phyloP scores from a whole-genome alignment of 1,140 invertebrate species.

The Hestina assimilis region DNA sequence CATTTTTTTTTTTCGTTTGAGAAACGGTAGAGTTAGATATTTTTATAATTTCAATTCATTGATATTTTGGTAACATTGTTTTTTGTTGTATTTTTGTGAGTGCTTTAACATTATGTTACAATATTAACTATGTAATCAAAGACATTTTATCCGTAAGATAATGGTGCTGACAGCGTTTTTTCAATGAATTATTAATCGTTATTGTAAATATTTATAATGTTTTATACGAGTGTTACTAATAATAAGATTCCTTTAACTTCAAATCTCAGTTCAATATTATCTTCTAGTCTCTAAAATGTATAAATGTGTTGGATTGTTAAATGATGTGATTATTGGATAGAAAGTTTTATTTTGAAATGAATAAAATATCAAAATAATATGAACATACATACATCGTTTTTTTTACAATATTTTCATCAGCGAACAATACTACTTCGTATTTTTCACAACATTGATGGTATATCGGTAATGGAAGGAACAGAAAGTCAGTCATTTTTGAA shows the following conservation, averaged over 20 bases:
- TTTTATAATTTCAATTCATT: slow-evolving; percentile 9
- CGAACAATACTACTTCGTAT: too few species aligned
- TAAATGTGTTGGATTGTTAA: slow-evolving; percentile 56
- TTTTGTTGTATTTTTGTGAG: slow-evolving; percentile 3
- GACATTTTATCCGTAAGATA: slow-evolving; percentile 1
- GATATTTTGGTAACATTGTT: background rate
- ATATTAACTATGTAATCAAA: background rate
- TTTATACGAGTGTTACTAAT: slow-evolving; percentile 31
- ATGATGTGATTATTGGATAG: slow-evolving; percentile 56
- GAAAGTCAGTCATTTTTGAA: too few species aligned
- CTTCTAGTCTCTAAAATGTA: slow-evolving; percentile 70
- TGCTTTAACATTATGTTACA: background rate
- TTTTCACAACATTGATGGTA: too few species aligned
- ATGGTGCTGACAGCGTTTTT: slow-evolving; percentile 19
- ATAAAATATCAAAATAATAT: slow-evolving; percentile 46
- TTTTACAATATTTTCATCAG: too few species aligned
- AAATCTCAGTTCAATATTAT: slow-evolving; percentile 62
- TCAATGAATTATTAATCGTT: slow-evolving; percentile 19
- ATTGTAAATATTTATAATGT: slow-evolving; percentile 42
- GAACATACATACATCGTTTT: too few species aligned
- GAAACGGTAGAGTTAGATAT: slow-evolving; percentile 12
- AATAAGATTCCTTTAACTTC: slow-evolving; percentile 28
- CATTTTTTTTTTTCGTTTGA: slow-evolving; percentile 4
- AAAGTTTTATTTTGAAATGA: slow-evolving; percentile 69
- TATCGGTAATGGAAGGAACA: too few species aligned